Percentiles rank a stretch among this genome's conserved stretches.
phyloP scores from a whole-genome alignment of 2,113 vertebrate species.

The Thymallus thymallus region DNA sequence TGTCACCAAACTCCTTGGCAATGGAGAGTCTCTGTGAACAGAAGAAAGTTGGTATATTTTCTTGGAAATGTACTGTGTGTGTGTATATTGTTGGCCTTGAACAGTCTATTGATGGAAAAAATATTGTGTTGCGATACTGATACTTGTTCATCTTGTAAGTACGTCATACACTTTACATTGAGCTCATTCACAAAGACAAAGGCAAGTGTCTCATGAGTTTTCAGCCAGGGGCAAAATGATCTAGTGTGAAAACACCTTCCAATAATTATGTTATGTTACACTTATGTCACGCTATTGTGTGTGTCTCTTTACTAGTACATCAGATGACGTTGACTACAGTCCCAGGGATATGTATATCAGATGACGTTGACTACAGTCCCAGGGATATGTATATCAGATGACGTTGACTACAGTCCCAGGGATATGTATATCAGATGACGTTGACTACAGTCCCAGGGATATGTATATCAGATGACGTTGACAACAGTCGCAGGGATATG shows the following conservation, averaged over 20 bases:
- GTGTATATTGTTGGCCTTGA: too few species aligned
- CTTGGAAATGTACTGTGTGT: not conserved
- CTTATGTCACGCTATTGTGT: not conserved
- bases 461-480: not conserved
- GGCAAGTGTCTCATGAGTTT: not conserved
- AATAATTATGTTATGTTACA: not conserved
- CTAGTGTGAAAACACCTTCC: not conserved
- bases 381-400: not conserved
- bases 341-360: not conserved
- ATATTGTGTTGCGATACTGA: too few species aligned
- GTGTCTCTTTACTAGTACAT: not conserved
- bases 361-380: not conserved
- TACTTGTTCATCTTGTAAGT: not conserved
- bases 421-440: not conserved
- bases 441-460: not conserved
- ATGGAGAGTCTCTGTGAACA: constrained; percentile 88
- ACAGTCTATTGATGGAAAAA: too few species aligned
- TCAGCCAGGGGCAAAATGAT: not conserved
- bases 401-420: not conserved
- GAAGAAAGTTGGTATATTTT: constrained; percentile 14
- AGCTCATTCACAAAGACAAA: too few species aligned
- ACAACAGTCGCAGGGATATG: not conserved
- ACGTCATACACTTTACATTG: too few species aligned
- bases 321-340: not conserved
- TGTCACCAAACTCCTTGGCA: constrained; percentile 97